Evolutionary conservation across 2,113 vertebrate species (phyloP).

Genomic region (Lanius collurio): DNA sequence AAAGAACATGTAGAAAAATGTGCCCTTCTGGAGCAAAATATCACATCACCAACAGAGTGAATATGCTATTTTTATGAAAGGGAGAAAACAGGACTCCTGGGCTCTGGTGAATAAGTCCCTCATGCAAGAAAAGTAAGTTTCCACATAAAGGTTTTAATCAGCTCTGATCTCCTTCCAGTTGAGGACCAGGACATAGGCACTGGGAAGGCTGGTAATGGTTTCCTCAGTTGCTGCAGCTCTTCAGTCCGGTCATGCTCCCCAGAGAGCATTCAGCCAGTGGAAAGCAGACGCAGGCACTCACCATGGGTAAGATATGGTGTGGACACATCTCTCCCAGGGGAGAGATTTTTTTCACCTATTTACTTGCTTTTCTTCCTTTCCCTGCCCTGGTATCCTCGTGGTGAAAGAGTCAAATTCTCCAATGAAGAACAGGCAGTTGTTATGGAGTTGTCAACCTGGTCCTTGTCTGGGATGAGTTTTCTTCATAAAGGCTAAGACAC

Average conservation of each 20-base stretch:
- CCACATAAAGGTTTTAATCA: constrained; percentile 25
- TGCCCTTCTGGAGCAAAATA: constrained; percentile 24
- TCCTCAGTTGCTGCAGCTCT: neutral
- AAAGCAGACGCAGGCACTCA: neutral
- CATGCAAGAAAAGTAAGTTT: constrained; percentile 11
- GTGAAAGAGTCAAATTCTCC: neutral
- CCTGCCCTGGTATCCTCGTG: neutral
- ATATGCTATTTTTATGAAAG: neutral
- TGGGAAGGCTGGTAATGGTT: neutral
- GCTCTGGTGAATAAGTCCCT: neutral
- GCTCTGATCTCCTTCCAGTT: neutral
- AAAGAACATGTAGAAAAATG: constrained; percentile 33
- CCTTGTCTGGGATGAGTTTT: neutral
- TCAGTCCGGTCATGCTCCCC: neutral
- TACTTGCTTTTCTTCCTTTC: neutral
- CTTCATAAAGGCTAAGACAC: neutral
- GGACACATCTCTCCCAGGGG: neutral
- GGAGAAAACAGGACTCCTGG: neutral
- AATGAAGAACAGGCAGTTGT: neutral
- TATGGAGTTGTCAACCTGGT: neutral
- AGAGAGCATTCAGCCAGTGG: neutral
- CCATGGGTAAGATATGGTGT: neutral
- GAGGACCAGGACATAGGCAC: neutral
- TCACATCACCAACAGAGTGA: neutral
- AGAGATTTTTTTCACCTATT: neutral